Evolutionary conservation across 1,140 invertebrate species (phyloP).

Genomic region (Brachionus manjavacas): DNA sequence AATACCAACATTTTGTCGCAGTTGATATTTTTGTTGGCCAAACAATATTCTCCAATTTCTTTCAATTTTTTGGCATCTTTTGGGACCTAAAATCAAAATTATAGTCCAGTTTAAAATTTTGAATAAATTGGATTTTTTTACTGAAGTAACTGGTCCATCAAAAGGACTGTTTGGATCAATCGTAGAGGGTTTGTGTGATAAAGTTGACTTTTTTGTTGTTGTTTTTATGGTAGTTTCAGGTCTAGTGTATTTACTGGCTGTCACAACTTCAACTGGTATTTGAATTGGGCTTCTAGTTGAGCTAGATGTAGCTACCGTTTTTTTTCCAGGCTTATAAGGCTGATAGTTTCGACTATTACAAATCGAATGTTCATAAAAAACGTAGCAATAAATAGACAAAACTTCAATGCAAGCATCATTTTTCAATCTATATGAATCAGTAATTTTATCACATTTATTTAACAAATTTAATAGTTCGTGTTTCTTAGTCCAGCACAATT

Average conservation of each 20-base stretch:
- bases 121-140: neutral
- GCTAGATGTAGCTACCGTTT: neutral
- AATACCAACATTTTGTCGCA: conserved; percentile 23
- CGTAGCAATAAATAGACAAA: conserved; percentile 34
- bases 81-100: conserved; percentile 11
- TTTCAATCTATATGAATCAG: neutral
- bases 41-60: conserved; percentile 39
- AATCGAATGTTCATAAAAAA: neutral
- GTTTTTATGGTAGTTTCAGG: too few relatives aligned
- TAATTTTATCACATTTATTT: neutral
- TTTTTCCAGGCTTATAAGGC: neutral
- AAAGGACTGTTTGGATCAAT: conserved; percentile 1
- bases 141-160: conserved; percentile 33
- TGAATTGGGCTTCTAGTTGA: neutral
- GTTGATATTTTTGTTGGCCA: neutral
- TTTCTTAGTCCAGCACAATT: neutral
- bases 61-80: conserved; percentile 10
- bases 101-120: too few relatives aligned
- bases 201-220: neutral
- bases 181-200: neutral
- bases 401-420: neutral
- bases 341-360: neutral
- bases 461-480: neutral
- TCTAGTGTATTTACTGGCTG: neutral
- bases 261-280: neutral